phyloP scores from a whole-genome alignment of 2,113 vertebrate genomes.

The Ranitomeya variabilis region DNA sequence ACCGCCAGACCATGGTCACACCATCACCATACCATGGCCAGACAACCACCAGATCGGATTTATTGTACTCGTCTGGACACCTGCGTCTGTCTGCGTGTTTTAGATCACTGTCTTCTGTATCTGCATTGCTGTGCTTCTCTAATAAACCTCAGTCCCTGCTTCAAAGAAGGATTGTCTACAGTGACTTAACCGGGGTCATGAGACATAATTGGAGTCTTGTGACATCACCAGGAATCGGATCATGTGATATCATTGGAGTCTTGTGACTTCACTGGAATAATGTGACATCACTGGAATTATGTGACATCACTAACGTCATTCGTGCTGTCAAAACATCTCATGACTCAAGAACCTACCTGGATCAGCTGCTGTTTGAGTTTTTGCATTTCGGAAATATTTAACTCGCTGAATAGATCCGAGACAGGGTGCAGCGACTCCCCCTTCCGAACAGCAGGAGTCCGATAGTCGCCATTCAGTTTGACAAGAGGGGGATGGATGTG shows the following conservation, averaged over 20 bases:
- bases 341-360: slow-evolving; percentile 78
- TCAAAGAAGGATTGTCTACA: too few species aligned
- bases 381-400: slow-evolving; percentile 98
- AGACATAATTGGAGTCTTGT: background rate
- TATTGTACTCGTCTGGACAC: too few species aligned
- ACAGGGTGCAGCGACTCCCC: slow-evolving; percentile 85
- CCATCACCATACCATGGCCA: too few species aligned
- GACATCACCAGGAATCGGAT: background rate
- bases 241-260: background rate
- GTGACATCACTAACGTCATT: background rate
- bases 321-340: background rate
- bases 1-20: too few species aligned
- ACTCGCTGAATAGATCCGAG: slow-evolving; percentile 96
- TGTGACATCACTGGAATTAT: background rate
- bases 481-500: slow-evolving; percentile 75
- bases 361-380: slow-evolving; percentile 96
- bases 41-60: too few species aligned
- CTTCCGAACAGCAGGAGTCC: slow-evolving; percentile 76
- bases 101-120: too few species aligned
- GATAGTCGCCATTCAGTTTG: slow-evolving; percentile 85
- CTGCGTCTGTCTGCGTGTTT: too few species aligned
- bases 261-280: background rate
- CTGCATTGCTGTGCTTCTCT: too few species aligned
- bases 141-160: too few species aligned
- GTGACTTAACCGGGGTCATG: background rate